phyloP scores from a whole-genome alignment of 2,113 vertebrate species.

The Neogobius melanostomus region DNA sequence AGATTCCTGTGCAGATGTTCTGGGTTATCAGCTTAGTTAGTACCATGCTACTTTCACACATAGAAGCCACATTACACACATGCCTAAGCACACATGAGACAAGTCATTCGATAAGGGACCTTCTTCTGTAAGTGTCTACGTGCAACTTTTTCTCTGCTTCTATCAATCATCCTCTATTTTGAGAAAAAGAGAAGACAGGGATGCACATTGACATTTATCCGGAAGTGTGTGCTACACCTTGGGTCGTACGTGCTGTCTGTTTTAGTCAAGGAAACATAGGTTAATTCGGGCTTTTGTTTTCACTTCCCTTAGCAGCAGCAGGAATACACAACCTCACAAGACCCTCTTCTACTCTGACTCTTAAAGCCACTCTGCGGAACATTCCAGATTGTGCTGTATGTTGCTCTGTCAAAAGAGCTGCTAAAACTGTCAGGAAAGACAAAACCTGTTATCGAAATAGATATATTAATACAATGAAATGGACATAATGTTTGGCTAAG shows the following conservation, averaged over 20 bases:
- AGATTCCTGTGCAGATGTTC: constrained; percentile 54
- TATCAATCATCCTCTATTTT: neutral
- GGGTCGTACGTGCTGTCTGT: constrained; percentile 18
- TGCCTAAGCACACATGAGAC: constrained; percentile 12
- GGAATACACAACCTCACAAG: constrained; percentile 13
- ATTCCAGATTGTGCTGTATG: too few relatives aligned
- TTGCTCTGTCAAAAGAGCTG: too few relatives aligned
- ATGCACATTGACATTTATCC: constrained; percentile 15
- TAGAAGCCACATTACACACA: constrained; percentile 39
- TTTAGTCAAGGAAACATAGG: constrained; percentile 17
- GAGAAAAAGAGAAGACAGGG: constrained; percentile 7
- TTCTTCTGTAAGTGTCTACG: constrained; percentile 58
- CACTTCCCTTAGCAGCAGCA: constrained; percentile 36
- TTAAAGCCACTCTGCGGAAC: neutral
- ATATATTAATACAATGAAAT: too few relatives aligned
- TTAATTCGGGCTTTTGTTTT: constrained; percentile 12
- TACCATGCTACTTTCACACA: constrained; percentile 58
- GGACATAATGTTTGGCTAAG: too few relatives aligned
- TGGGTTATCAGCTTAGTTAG: constrained; percentile 41
- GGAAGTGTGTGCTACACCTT: constrained; percentile 4
- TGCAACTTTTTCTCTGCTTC: too few relatives aligned
- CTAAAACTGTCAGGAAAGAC: too few relatives aligned
- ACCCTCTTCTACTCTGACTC: constrained; percentile 8
- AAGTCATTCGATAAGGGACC: constrained; percentile 8
- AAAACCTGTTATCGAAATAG: too few relatives aligned